Conservation (phyloP, 1,140 invertebrate species). For the Ectropis grisescens region DNA sequence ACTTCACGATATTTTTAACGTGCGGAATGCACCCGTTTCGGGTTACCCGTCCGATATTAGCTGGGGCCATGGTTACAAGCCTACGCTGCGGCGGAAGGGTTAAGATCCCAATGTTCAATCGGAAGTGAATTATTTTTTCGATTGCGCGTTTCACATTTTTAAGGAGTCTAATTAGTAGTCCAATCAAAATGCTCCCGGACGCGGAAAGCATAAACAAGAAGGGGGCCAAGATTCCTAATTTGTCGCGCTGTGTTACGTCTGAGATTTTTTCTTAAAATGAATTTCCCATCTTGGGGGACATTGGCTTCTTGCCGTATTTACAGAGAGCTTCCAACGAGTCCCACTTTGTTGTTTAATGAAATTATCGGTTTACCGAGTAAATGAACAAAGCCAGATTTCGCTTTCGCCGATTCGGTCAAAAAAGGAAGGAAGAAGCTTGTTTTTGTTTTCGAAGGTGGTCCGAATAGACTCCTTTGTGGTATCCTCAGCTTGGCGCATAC, state of each 20-base stretch:
- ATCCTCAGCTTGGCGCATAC: constrained; percentile 36
- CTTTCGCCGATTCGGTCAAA: constrained; percentile 55
- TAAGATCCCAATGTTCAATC: constrained; percentile 12
- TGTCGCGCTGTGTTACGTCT: constrained; percentile 30
- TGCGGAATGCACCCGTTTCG: constrained; percentile 57
- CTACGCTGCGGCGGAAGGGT: constrained; percentile 8
- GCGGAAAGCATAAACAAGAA: constrained; percentile 24
- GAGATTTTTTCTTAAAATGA: constrained; percentile 62
- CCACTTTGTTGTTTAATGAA: constrained; percentile 69
- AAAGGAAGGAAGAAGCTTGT: constrained; percentile 53
- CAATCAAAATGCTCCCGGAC: constrained; percentile 3
- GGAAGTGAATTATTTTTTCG: constrained; percentile 1
- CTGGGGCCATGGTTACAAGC: constrained; percentile 24
- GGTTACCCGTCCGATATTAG: constrained; percentile 59
- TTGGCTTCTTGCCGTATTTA: constrained; percentile 66
- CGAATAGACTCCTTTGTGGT: constrained; percentile 58
- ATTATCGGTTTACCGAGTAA: constrained; percentile 70
- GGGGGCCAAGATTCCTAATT: constrained; percentile 44
- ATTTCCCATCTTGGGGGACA: constrained; percentile 63
- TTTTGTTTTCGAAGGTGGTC: constrained; percentile 60
- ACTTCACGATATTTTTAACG: constrained; percentile 66
- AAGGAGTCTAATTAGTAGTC: constrained; percentile 3
- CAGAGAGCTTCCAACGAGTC: constrained; percentile 44
- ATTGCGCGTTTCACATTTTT: too few species aligned
- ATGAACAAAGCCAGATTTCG: constrained; percentile 68